phyloP scores from a whole-genome alignment of 2,888 invertebrate species.

The Syrphus vitripennis region DNA sequence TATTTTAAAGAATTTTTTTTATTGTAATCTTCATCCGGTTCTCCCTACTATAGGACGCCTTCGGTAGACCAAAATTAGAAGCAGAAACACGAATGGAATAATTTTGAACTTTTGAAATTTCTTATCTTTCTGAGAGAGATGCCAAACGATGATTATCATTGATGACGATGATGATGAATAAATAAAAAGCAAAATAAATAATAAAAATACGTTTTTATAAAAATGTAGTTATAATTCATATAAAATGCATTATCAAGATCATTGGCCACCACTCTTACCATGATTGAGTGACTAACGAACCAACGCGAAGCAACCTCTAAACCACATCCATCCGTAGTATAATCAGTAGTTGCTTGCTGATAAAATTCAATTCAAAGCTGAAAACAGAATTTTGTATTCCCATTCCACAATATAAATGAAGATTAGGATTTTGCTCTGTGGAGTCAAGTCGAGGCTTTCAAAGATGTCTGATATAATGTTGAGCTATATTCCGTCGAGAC shows the following conservation, averaged over 20 bases:
- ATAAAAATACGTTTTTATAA: constrained; percentile 23
- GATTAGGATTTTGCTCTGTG: constrained; percentile 43
- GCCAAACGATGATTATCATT: constrained; percentile 24
- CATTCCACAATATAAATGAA: background rate
- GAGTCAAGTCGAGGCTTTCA: constrained; percentile 19
- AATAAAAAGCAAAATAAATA: constrained; percentile 5
- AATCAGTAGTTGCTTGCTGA: constrained; percentile 56
- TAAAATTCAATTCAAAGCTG: constrained; percentile 59
- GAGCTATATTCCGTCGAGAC: background rate
- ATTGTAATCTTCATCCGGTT: background rate
- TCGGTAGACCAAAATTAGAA: constrained; percentile 30
- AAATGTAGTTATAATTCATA: constrained; percentile 49
- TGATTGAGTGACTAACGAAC: background rate
- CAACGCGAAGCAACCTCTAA: background rate
- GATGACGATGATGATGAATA: constrained; percentile 32
- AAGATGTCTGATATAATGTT: background rate
- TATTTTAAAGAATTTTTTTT: constrained; percentile 3
- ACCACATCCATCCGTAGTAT: background rate
- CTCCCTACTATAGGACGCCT: background rate
- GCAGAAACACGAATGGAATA: background rate
- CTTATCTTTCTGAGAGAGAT: constrained; percentile 57
- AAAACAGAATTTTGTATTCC: constrained; percentile 37
- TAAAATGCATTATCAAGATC: constrained; percentile 64
- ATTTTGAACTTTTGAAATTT: constrained; percentile 45
- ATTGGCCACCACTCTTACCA: constrained; percentile 49